Conservation (phyloP, 2,113 vertebrate genomes). For the Mobula hypostoma region DNA sequence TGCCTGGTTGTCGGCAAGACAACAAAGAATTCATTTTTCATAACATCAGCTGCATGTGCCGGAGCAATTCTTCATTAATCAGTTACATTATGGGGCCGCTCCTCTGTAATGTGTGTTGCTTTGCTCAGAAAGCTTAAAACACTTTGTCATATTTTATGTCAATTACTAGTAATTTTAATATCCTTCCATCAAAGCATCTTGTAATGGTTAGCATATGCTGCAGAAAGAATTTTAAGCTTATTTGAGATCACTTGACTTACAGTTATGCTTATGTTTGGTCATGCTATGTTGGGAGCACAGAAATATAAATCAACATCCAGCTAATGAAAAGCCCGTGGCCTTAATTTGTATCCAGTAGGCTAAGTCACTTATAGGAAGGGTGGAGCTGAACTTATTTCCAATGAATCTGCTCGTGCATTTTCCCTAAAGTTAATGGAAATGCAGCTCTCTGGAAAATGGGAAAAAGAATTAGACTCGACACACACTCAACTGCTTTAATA, state of each 20-base stretch:
- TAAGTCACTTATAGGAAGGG: constrained; percentile 88
- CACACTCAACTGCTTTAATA: constrained; percentile 89
- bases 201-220: constrained; percentile 92
- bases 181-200: constrained; percentile 88
- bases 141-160: constrained; percentile 99
- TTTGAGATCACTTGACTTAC: constrained; percentile 86
- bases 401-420: constrained; percentile 98
- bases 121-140: constrained; percentile 95
- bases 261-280: constrained; percentile 67
- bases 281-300: constrained; percentile 68
- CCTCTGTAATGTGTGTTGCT: constrained; percentile 89
- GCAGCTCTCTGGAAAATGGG: constrained; percentile 98
- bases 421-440: constrained; percentile 98
- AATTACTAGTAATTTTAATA: constrained; percentile 95
- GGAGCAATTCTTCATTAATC: constrained; percentile 98
- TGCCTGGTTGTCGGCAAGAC: constrained; percentile 85
- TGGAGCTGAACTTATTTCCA: constrained; percentile 94
- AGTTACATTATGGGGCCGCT: constrained; percentile 90
- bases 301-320: constrained; percentile 75
- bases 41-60: constrained; percentile 85
- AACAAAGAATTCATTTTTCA: constrained; percentile 98
- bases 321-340: constrained; percentile 98
- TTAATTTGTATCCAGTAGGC: constrained; percentile 96
- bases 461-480: constrained; percentile 97
- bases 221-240: constrained; percentile 79